Evolutionary conservation across 2,113 vertebrate genomes (phyloP), one percentile per base, ranked within the genome.

Genomic region (Narcine bancroftii): DNA sequence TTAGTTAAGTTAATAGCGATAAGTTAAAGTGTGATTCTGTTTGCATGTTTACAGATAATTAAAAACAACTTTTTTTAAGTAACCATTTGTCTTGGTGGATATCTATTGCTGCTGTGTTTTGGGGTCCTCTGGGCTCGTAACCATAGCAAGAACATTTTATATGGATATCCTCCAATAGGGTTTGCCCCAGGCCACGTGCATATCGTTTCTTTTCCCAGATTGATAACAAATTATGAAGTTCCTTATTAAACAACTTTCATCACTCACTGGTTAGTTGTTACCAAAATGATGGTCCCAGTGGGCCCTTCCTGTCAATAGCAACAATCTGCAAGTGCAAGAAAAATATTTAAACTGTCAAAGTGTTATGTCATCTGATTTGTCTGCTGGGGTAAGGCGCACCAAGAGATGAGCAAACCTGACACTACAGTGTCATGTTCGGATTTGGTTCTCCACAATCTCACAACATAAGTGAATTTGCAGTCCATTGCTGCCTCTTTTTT

Each of bases 321-420:
- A 36, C 53, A 87, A 36, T 19, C 33, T 15, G 33, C 33, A 87
- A 60, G 50, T 60, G 33, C 6, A 29, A 60, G 15, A 36, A 60
- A 85, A 60, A 87, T 63, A 24, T 60, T 50, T 83, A 53, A 83
- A 0, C 29, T 2, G 19, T 60, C 21, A 36, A 6, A 21, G 53
- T 87, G 53, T 17, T 60, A 87, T 33, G 81, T 87, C 81, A 87
- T 50, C 53, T 87, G 33, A 60, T 87, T 60, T 87, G 81, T 87
- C 19, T 6, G 19, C 33, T 36, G 17, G 56, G 19, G 53, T n/a
- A 17, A 36, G 53, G n/a, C 36, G 33, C 7, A 10, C 33, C 50
- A 56, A 36, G 50, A 5, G 81, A 87, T n/a, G 36, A 60, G 81
- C 53, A 87, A 53, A 87, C 33, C 50, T 6, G 11, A 56, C 33